Base-by-base conservation (phyloP, 2,888 invertebrate genomes). In the Hesperia comma region DNA sequence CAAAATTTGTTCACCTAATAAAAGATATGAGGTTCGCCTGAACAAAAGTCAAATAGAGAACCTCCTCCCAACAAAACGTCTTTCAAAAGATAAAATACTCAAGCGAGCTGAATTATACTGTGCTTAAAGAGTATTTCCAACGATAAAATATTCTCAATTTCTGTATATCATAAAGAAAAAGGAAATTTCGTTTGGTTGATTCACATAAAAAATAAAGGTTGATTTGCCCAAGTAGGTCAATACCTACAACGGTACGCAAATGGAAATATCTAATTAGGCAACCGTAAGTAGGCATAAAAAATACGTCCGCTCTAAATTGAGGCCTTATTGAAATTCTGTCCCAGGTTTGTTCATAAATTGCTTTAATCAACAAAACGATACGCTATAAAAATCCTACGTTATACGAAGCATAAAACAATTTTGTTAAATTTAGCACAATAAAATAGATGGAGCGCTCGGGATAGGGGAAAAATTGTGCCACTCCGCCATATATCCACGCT, bases 401-500 rank as follows among this genome's bases (percentile, higher is more conserved):
- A 64, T 37, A 40, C 17, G 53, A 32, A 41, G 53, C 19, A 41
- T 53, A 10, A 60, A 60, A 66, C 60, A 66, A 60, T 64, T 57
- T 58, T 19, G 57, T 40, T 64, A 33, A 58, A 58, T 61, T 67
- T 61, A 21, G 60, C n/a, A 17, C 66, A 67, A 55, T 55, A 67
- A 61, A 67, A 61, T 46, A 67, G 21, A 60, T 49, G 66, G 55
- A 46, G 33, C 54, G 57, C 3, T 51, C 32, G 14, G 46, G 46
- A 40, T 67, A 61, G 66, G 14, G 55, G 40, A 55, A 61, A 54
- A 60, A 53, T 53, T 61, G 41, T 6, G 6, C 14, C 32, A 19
- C 54, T 54, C 37, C 37, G 21, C 46, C 10, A 55, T 61, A 61
- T 26, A 55, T 67, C 46, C 14, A 26, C 55, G 61, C 61, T 67